Evolutionary conservation across 1,140 invertebrate genomes (phyloP).

Genomic region (Nephotettix cincticeps): DNA sequence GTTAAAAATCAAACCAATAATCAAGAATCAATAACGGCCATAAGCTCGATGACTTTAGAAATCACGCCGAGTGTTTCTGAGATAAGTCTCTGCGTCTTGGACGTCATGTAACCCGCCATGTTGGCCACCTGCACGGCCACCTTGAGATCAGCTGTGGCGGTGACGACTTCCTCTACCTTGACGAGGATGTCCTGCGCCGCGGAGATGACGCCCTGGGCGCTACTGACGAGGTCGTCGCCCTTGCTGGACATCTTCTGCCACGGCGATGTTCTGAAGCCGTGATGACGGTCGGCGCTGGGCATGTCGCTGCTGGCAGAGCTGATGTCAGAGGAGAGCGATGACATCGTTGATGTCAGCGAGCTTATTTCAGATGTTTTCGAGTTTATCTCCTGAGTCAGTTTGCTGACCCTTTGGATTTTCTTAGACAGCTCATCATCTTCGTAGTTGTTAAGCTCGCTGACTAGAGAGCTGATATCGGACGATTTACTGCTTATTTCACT

Average conservation of each 20-base stretch:
- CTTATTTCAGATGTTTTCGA: slow-evolving; percentile 4
- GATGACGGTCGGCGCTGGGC: not conserved
- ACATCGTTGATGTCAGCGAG: not conserved
- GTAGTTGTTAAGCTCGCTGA: not conserved
- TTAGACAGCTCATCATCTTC: slow-evolving; percentile 12
- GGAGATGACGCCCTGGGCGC: not conserved
- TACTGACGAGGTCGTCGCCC: not conserved
- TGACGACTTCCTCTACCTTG: not conserved
- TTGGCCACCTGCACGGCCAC: not conserved
- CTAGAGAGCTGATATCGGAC: not conserved
- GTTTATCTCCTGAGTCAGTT: slow-evolving; percentile 7
- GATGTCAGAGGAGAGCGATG: not conserved
- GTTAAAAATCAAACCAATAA: no score
- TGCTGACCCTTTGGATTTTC: not conserved
- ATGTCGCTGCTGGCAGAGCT: slow-evolving; percentile 3
- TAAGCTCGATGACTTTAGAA: not conserved
- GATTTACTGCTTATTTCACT: not conserved
- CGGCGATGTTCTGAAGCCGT: not conserved
- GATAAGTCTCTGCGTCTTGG: not conserved
- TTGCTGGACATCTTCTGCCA: slow-evolving; percentile 8
- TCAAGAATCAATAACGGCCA: not conserved
- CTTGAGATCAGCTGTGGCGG: not conserved
- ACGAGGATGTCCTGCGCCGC: not conserved
- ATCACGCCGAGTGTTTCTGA: not conserved
- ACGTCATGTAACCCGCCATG: not conserved